Evolutionary conservation across 2,888 invertebrate species (phyloP).

Genomic region (Pimpla rufipes): DNA sequence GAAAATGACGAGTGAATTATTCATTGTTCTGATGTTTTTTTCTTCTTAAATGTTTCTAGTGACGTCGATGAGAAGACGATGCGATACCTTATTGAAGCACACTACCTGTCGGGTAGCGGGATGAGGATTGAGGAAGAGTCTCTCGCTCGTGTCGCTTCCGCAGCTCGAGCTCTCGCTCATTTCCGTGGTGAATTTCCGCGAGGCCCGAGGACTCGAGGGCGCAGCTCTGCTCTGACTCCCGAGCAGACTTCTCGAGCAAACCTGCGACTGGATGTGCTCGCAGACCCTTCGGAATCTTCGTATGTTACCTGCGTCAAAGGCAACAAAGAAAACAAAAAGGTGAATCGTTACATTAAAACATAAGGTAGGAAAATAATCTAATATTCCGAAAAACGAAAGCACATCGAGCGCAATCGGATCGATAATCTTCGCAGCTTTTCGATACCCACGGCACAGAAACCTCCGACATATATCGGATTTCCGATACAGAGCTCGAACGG

Average conservation of each 20-base stretch:
- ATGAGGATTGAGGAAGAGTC: slow-evolving; percentile 86
- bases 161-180: slow-evolving; percentile 90
- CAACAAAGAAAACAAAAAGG: slow-evolving; percentile 9
- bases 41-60: slow-evolving; percentile 50
- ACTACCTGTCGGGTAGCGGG: slow-evolving; percentile 86
- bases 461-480: neutral
- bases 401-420: neutral
- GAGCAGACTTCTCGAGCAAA: slow-evolving; percentile 86
- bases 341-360: neutral
- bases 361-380: neutral
- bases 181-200: slow-evolving; percentile 89
- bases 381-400: neutral
- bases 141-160: slow-evolving; percentile 90
- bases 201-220: slow-evolving; percentile 89
- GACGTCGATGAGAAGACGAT: slow-evolving; percentile 75
- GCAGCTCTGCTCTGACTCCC: slow-evolving; percentile 84
- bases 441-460: neutral
- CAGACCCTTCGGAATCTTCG: slow-evolving; percentile 97
- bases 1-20: slow-evolving; percentile 4
- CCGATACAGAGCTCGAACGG: neutral
- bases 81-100: slow-evolving; percentile 84
- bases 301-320: slow-evolving; percentile 91
- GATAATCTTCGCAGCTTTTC: slow-evolving; percentile 23
- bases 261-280: slow-evolving; percentile 97
- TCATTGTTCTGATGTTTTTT: no score